Evolutionary conservation across 2,113 vertebrate species (phyloP).

Genomic region (Esox niger): DNA sequence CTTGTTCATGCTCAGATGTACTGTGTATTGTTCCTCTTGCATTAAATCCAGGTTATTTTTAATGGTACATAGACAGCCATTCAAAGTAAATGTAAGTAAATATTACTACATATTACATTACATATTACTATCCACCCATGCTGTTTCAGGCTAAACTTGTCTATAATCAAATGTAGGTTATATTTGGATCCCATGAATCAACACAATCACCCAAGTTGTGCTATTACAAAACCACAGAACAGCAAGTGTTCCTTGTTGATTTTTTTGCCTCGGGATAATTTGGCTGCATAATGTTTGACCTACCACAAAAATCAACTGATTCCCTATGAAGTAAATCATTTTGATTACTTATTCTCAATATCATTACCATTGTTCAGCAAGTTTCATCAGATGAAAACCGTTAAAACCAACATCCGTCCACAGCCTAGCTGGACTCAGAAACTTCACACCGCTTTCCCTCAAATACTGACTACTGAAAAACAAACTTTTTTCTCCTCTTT

Average conservation of each 20-base stretch:
- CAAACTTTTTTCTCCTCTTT: not conserved
- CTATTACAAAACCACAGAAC: conserved; percentile 10
- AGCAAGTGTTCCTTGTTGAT: conserved; percentile 22
- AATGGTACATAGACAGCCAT: conserved; percentile 34
- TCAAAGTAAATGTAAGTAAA: conserved; percentile 45
- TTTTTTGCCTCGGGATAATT: conserved; percentile 34
- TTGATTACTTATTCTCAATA: not conserved
- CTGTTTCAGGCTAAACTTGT: not conserved
- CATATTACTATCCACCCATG: not conserved
- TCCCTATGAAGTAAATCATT: conserved; percentile 26
- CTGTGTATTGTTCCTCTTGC: conserved; percentile 2
- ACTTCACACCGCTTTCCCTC: not conserved
- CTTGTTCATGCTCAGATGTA: not conserved
- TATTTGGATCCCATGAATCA: conserved; percentile 26
- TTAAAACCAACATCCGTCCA: conserved; percentile 10
- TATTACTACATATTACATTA: not conserved
- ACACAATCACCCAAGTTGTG: conserved; percentile 23
- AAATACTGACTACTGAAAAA: conserved; percentile 22
- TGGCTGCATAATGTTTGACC: conserved; percentile 31
- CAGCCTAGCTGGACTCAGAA: conserved; percentile 11
- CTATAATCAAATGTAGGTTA: not conserved
- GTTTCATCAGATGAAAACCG: conserved; percentile 17
- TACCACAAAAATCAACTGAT: conserved; percentile 23
- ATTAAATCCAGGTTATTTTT: conserved; percentile 43
- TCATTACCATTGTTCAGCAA: conserved; percentile 18